Conservation (phyloP, 2,888 invertebrate genomes). For the Acronicta alni region DNA sequence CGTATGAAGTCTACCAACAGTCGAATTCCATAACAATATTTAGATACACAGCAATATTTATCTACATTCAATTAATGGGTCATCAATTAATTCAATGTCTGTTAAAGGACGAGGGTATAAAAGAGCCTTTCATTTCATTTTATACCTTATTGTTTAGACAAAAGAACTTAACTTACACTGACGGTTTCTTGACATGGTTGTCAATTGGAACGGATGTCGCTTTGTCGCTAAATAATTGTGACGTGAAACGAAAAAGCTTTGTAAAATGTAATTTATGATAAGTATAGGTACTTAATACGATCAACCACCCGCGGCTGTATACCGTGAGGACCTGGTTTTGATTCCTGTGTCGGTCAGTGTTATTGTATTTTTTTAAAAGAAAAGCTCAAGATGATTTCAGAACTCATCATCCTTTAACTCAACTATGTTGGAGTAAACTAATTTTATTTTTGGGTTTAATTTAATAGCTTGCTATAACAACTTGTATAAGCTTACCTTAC, state of each 20-base stretch:
- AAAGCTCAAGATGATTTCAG: too few species aligned
- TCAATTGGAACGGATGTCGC: slow-evolving; percentile 37
- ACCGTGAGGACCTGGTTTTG: too few species aligned
- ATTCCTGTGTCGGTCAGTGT: too few species aligned
- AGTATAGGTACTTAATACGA: too few species aligned
- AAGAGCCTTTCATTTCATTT: slow-evolving; percentile 20
- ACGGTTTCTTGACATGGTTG: slow-evolving; percentile 24
- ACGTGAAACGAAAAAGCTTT: slow-evolving; percentile 14
- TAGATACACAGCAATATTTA: slow-evolving; percentile 19
- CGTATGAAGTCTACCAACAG: too few species aligned
- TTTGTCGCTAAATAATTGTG: slow-evolving; percentile 37
- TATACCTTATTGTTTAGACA: slow-evolving; percentile 22
- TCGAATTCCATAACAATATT: background rate
- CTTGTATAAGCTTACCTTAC: too few species aligned
- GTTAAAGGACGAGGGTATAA: slow-evolving; percentile 34
- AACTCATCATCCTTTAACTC: too few species aligned
- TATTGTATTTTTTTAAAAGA: too few species aligned
- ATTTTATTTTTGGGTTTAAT: too few species aligned
- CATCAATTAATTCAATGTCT: slow-evolving; percentile 59
- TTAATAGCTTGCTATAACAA: too few species aligned
- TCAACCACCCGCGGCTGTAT: too few species aligned
- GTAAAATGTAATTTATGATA: slow-evolving; percentile 6
- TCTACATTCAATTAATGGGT: slow-evolving; percentile 48
- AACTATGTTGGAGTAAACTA: too few species aligned
- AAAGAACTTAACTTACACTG: slow-evolving; percentile 31